A percentile compares a stretch with the other conserved stretches of the same genome.
phyloP scores from a whole-genome alignment of 2,797 vertebrate species.

The Pipistrellus pygmaeus region DNA sequence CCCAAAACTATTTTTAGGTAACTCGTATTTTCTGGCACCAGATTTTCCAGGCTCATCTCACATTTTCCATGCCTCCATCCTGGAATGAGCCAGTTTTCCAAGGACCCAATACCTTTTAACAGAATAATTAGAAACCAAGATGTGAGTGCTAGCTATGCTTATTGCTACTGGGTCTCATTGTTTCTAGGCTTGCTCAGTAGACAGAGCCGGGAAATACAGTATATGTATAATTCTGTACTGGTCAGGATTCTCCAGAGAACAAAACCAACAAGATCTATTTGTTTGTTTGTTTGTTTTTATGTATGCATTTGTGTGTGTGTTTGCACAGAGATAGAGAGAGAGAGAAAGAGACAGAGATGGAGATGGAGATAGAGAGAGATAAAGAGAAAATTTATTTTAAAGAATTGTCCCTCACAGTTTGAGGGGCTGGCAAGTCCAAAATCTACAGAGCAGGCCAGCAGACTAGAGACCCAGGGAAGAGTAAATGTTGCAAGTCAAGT shows the following conservation, averaged over 20 bases:
- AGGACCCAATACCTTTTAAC: background rate
- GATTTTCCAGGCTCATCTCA: slow-evolving; percentile 34
- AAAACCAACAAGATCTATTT: background rate
- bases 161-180: background rate
- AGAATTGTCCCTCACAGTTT: background rate
- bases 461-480: background rate
- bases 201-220: background rate
- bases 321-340: background rate
- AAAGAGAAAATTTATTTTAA: background rate
- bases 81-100: background rate
- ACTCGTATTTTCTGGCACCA: background rate
- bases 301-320: background rate
- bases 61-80: background rate
- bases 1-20: background rate
- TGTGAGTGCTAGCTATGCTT: background rate
- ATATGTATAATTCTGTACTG: background rate
- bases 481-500: background rate
- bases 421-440: background rate
- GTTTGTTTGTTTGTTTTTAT: background rate
- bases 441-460: background rate
- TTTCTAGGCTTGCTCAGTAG: background rate
- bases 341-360: background rate
- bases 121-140: slow-evolving; percentile 50
- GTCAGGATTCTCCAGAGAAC: background rate
- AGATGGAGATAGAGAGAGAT: background rate